Conservation (phyloP, 2,888 invertebrate genomes). For the Bugula neritina region DNA sequence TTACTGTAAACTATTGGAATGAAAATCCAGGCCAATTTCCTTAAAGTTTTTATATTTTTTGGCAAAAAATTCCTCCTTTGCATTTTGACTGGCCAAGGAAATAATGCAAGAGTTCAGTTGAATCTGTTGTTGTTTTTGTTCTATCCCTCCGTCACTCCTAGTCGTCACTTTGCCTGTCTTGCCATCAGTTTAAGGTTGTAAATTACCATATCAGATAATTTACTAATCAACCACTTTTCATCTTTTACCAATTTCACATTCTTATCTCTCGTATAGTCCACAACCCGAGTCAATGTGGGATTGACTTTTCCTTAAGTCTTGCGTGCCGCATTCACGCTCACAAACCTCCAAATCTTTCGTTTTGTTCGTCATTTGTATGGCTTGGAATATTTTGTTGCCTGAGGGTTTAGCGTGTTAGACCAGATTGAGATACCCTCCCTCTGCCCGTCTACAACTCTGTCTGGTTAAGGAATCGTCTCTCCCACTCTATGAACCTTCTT, state of each 20-base stretch:
- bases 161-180: not conserved
- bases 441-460: too few relatives aligned
- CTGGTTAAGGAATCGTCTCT: too few relatives aligned
- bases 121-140: not conserved
- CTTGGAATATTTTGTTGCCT: too few relatives aligned
- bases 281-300: not conserved
- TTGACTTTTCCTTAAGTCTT: not conserved
- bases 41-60: too few relatives aligned
- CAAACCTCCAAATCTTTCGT: too few relatives aligned
- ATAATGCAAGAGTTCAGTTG: not conserved
- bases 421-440: too few relatives aligned
- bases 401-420: too few relatives aligned
- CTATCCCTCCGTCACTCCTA: not conserved
- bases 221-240: not conserved
- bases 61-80: not conserved
- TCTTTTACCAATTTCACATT: not conserved
- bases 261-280: constrained; percentile 10
- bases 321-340: too few relatives aligned
- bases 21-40: too few relatives aligned
- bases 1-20: too few relatives aligned
- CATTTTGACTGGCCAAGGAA: not conserved
- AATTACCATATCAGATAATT: constrained; percentile 25
- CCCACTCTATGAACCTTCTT: too few relatives aligned
- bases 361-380: too few relatives aligned
- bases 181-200: constrained; percentile 3